Evolutionary conservation across 2,888 invertebrate genomes (phyloP).

Genomic region (Epirrhoe tristata): DNA sequence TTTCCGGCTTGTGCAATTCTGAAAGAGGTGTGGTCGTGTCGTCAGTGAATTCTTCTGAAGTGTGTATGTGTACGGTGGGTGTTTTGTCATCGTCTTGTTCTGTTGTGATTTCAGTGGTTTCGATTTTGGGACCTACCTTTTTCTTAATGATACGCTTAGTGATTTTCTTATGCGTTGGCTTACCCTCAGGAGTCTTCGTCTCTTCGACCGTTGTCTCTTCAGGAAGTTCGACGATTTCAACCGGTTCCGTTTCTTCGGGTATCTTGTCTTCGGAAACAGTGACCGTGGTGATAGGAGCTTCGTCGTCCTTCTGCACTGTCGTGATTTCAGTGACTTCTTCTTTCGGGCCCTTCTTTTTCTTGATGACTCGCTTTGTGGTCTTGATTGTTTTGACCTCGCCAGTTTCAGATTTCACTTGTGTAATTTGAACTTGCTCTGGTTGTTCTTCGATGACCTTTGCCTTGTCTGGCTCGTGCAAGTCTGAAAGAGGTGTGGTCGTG

Average conservation of each 20-base stretch:
- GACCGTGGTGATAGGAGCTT: conserved; percentile 43
- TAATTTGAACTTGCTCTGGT: conserved; percentile 46
- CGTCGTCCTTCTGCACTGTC: conserved; percentile 40
- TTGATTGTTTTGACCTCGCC: conserved; percentile 51
- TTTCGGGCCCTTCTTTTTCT: conserved; percentile 40
- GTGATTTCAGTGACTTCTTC: conserved; percentile 47
- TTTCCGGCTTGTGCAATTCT: no score
- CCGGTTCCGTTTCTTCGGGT: neutral
- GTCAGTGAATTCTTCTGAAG: conserved; percentile 28
- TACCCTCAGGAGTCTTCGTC: neutral
- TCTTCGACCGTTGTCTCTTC: neutral
- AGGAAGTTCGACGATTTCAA: neutral
- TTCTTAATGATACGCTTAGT: conserved; percentile 24
- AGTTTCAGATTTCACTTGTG: conserved; percentile 45
- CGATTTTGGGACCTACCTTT: conserved; percentile 53
- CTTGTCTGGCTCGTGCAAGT: no score
- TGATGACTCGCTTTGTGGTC: conserved; percentile 56
- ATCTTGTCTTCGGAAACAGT: conserved; percentile 52
- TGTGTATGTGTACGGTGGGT: conserved; percentile 44
- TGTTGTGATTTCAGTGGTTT: conserved; percentile 48
- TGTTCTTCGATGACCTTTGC: conserved; percentile 42
- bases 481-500: conserved; percentile 31
- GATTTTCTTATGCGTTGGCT: neutral
- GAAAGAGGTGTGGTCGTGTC: conserved; percentile 36
- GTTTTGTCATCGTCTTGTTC: conserved; percentile 48